Conservation (phyloP, 2,797 vertebrate genomes). For the Sebastolobus alascanus region DNA sequence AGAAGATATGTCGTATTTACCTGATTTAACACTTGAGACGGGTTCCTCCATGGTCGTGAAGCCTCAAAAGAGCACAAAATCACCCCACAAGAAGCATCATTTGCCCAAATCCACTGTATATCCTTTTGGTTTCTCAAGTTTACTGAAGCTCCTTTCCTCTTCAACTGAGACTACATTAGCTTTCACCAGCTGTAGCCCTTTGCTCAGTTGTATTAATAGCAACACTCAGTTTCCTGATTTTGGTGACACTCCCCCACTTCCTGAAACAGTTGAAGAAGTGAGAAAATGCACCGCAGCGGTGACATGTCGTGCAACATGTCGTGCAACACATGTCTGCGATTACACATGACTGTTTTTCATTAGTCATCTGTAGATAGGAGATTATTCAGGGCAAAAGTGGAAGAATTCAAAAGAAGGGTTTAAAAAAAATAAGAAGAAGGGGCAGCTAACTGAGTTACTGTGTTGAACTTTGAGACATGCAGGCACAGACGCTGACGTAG, state of each 20-base stretch:
- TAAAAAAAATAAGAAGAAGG: neutral
- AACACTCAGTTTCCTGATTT: conserved; percentile 85
- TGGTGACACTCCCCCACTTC: conserved; percentile 83
- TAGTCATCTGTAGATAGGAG: neutral
- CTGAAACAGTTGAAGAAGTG: conserved; percentile 84
- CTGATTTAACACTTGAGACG: conserved; percentile 42
- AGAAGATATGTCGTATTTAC: conserved; percentile 46
- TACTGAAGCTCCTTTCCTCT: conserved; percentile 1
- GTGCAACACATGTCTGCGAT: neutral
- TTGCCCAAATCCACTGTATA: neutral
- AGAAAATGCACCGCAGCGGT: conserved; percentile 49
- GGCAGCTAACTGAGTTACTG: neutral
- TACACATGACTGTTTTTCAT: neutral
- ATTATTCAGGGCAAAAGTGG: neutral
- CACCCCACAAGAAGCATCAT: conserved; percentile 47
- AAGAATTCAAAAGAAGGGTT: neutral
- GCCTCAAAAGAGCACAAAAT: conserved; percentile 40
- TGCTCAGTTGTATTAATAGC: conserved; percentile 81
- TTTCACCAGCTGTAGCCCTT: conserved; percentile 55
- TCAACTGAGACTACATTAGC: conserved; percentile 41
- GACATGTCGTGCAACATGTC: conserved; percentile 25
- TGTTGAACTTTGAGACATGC: neutral
- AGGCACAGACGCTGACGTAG: neutral
- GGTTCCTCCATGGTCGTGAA: conserved; percentile 67
- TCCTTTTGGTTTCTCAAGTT: neutral